Base-by-base conservation (phyloP, 2,113 vertebrate species). In the Nothoprocta perdicaria region DNA sequence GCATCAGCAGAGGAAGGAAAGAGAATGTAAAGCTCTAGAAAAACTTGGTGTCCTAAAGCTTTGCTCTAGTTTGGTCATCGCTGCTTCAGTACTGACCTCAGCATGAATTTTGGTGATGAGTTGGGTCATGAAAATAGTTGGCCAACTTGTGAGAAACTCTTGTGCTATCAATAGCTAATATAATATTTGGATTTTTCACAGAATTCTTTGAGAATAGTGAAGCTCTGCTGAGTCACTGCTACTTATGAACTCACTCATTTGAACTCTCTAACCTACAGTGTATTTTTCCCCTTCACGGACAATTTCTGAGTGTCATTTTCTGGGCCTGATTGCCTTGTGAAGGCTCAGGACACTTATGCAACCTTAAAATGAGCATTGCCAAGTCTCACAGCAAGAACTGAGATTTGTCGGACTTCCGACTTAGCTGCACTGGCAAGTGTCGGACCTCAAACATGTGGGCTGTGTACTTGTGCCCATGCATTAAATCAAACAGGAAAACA, bases 61-160 rank as follows among this genome's bases (percentile, higher is more conserved):
- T 22, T 72, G 33, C 15, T 60, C 27, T 62, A 83, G n/a, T 17
- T 15, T 14, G 60, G 24, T 6, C 67, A 26, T 62, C 71, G 61
- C 14, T 0, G 0, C 18, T 23, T 69, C 0, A 1, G 52, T 48
- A 43, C 18, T 68, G 23, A 43, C 18, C 29, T 55, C 22, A 15
- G n/a, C 22, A 15, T 38, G n/a, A 4, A 9, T 76, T 88, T 80
- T 80, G 9, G 23, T 66, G 45, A 65, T 72, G 52, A n/a, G 17
- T n/a, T 55, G 17, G 29, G 17, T 75, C 60, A 55, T 29, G 66
- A 38, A 29, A 4, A 13, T 50, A 43, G 22, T 80, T 77, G 26
- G 31, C 45, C 53, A 53, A 45, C 33, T 31, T 57, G 31, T 35
- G 31, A 80, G 58, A 71, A 24, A 38, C 21, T 16, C 7, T 24